Base-by-base conservation (phyloP, 2,113 vertebrate species). In the Mohoua ochrocephala region DNA sequence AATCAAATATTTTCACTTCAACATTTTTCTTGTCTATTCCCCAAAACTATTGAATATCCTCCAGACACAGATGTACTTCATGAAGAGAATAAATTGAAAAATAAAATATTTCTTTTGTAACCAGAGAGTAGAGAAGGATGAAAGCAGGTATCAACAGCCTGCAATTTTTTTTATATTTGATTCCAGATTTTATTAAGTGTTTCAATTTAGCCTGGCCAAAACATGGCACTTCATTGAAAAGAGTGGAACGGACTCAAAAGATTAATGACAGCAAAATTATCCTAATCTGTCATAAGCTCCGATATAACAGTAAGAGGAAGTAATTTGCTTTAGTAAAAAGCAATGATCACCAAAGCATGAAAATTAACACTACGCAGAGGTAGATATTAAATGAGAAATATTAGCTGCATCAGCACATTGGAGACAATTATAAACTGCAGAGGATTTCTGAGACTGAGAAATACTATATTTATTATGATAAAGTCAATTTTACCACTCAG, bases 341-440 rank as follows among this genome's bases (percentile, higher is more conserved):
- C 87, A 90, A 64, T 85, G 87, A 95, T 89, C 92, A 95, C 91
- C 82, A 94, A 95, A 90, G 76, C 92, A 95, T 94, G 93, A 92
- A 97, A 96, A 96, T 92, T 95, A 94, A 92, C 83, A 84, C 86
- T 95, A 89, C 86, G 93, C 79, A 95, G 92, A 95, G 93, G 87
- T 92, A 94, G 84, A 94, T 86, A 92, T 50, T 89, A 95, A 92
- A 95, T 81, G 83, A 91, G 83, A 94, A 97, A 94, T 93, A 93
- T 78, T 93, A 96, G 95, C 96, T 92, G 91, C 83, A 75, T 96
- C 92, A 96, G 96, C 93, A 89, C 53, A 60, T 81, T 67, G 54
- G 47, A 92, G 86, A 92, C 77, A 87, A 93, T 74, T 85, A 91
- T 17, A 93, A 90, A 90, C 44, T 64, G 74, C 64, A 84, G 56